These are phyloP conservation scores for Eugnorisma glareosa DNA, from an alignment of 2,888 invertebrate species.

Conservation along the genomic window DNA sequence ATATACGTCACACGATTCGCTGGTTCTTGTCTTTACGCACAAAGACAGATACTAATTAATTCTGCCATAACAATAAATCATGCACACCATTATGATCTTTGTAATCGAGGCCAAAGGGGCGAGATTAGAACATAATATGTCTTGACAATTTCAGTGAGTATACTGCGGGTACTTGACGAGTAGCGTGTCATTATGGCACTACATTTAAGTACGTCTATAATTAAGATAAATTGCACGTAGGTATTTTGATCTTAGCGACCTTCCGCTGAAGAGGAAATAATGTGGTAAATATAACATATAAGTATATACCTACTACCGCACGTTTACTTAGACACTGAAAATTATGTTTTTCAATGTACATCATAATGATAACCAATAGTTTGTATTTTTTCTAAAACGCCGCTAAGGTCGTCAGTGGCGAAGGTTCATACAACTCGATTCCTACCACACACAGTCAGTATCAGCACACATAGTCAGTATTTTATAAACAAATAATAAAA, in stretches of 20 bases:
- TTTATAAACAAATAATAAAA: too few species aligned
- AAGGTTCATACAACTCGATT: too few species aligned
- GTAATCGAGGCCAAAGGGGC: constrained; percentile 38
- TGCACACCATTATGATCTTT: constrained; percentile 46
- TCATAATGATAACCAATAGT: background rate
- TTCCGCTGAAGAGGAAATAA: constrained; percentile 33
- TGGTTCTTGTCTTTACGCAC: constrained; percentile 50
- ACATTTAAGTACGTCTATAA: constrained; percentile 42
- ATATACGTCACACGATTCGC: constrained; percentile 64
- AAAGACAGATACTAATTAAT: constrained; percentile 53
- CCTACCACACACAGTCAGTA: too few species aligned
- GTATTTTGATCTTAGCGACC: constrained; percentile 41
- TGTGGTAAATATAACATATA: background rate
- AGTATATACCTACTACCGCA: background rate
- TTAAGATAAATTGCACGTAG: constrained; percentile 42
- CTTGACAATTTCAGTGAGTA: constrained; percentile 40
- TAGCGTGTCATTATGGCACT: constrained; percentile 51
- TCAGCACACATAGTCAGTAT: too few species aligned
- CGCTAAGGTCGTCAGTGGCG: too few species aligned
- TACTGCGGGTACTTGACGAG: constrained; percentile 37
- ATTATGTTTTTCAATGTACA: background rate
- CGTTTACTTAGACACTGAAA: constrained; percentile 3
- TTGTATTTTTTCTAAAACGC: background rate
- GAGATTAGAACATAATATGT: constrained; percentile 37
- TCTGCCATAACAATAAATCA: constrained; percentile 40